These are phyloP conservation scores for Sebastes vulpes DNA, from an alignment of 2,797 vertebrate species.

Conservation along the genomic window DNA sequence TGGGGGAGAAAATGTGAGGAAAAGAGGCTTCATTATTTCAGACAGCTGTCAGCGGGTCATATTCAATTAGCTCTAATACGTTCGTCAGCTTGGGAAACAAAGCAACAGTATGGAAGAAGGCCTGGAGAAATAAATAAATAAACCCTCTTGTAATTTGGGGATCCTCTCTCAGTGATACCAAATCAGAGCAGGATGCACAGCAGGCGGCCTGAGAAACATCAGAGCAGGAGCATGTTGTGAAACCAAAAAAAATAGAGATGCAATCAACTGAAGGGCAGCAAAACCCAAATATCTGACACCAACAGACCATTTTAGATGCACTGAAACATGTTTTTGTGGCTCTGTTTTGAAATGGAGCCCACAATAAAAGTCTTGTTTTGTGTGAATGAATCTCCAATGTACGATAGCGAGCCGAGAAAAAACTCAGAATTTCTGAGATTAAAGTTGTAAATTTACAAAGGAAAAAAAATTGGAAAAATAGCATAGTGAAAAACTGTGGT, in stretches of 20 bases:
- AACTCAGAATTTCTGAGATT: not conserved
- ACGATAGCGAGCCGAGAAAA: accelerated
- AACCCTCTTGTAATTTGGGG: slow-evolving; percentile 35
- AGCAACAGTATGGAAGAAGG: slow-evolving; percentile 36
- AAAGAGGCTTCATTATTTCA: slow-evolving; percentile 78
- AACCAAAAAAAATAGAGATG: slow-evolving; percentile 22
- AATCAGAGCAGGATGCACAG: slow-evolving; percentile 42
- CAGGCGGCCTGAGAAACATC: slow-evolving; percentile 36
- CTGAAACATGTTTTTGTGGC: not conserved
- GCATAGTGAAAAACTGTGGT: not conserved
- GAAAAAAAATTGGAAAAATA: not conserved
- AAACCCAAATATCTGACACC: slow-evolving; percentile 8
- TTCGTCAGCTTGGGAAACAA: slow-evolving; percentile 64
- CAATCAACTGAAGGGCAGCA: slow-evolving; percentile 35
- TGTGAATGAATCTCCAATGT: not conserved
- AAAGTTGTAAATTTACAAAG: not conserved
- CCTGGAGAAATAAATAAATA: slow-evolving; percentile 17
- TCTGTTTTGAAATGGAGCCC: not conserved
- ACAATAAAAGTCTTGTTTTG: not conserved
- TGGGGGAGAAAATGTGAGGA: slow-evolving; percentile 57
- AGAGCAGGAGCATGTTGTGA: slow-evolving; percentile 20
- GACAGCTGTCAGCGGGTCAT: slow-evolving; percentile 64
- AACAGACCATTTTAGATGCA: not conserved
- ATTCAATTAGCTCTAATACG: slow-evolving; percentile 70
- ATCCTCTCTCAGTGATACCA: slow-evolving; percentile 30